A percentile compares a stretch with the other conserved stretches of the same genome.
Conservation (phyloP, 2,797 vertebrate genomes). For the Trachops cirrhosus region DNA sequence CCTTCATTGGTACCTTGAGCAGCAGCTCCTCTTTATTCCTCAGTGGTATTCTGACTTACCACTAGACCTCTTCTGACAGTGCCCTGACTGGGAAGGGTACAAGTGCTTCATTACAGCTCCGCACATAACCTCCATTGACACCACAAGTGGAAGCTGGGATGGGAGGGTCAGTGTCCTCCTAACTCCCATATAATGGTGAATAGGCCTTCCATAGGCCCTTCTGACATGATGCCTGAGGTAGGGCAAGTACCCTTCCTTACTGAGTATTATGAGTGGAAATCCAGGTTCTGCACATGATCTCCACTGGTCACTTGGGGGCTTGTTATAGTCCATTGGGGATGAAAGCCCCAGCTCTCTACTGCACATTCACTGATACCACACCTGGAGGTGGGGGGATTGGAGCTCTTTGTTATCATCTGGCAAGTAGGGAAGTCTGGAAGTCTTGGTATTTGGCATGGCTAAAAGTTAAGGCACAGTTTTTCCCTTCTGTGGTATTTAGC, state of each 20-base stretch:
- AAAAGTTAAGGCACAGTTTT: neutral
- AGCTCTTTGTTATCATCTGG: neutral
- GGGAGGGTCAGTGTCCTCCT: too few relatives aligned
- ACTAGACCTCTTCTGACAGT: neutral
- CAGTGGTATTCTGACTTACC: neutral
- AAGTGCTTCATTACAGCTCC: neutral
- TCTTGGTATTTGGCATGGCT: neutral
- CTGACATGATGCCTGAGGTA: neutral
- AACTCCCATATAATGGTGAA: neutral
- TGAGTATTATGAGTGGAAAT: neutral
- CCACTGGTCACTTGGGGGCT: neutral
- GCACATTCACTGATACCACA: neutral
- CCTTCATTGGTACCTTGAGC: neutral
- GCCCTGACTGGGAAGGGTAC: neutral
- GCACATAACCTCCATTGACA: neutral
- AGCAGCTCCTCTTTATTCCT: neutral
- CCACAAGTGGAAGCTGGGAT: neutral
- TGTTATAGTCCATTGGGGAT: neutral
- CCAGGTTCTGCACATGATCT: neutral
- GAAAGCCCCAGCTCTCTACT: neutral
- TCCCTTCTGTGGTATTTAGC: neutral
- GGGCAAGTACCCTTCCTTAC: neutral
- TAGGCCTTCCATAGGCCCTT: neutral
- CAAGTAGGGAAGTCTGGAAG: neutral
- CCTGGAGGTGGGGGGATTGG: neutral